These are phyloP conservation scores for Habrosyne pyritoides DNA, from an alignment of 2,888 invertebrate species.

Conservation along the genomic window DNA sequence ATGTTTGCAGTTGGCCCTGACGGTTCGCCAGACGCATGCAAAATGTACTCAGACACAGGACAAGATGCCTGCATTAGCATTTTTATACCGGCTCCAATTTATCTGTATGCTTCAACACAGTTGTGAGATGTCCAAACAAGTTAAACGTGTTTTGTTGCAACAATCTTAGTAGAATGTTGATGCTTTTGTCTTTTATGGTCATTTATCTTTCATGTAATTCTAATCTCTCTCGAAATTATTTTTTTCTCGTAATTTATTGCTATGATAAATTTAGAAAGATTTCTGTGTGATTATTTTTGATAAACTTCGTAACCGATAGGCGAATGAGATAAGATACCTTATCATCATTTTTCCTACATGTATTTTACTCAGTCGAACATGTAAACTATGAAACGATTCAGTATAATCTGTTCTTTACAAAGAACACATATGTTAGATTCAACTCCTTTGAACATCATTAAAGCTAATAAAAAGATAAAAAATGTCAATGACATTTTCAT, in stretches of 20 bases:
- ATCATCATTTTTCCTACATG: no score
- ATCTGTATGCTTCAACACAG: background rate
- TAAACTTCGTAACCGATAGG: no score
- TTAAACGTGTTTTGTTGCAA: background rate
- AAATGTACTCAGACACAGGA: slow-evolving; percentile 29
- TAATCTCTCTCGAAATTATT: no score
- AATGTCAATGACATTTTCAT: background rate
- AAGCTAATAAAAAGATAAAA: background rate
- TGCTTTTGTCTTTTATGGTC: background rate
- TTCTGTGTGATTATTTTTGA: no score
- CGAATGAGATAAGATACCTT: no score
- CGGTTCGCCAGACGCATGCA: slow-evolving; percentile 45
- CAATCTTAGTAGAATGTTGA: background rate
- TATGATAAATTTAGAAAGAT: no score
- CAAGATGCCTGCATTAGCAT: slow-evolving; percentile 5
- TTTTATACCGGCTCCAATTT: slow-evolving; percentile 3
- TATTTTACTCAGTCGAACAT: no score
- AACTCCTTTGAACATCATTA: background rate
- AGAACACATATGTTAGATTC: background rate
- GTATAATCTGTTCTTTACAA: background rate
- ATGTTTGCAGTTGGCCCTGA: slow-evolving; percentile 12
- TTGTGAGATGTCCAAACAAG: background rate
- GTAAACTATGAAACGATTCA: background rate
- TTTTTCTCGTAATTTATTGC: no score
- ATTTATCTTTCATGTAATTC: background rate